These are phyloP conservation scores for Nycticryphes semicollaris DNA, from an alignment of 2,113 vertebrate genomes.

Conservation along the genomic window DNA sequence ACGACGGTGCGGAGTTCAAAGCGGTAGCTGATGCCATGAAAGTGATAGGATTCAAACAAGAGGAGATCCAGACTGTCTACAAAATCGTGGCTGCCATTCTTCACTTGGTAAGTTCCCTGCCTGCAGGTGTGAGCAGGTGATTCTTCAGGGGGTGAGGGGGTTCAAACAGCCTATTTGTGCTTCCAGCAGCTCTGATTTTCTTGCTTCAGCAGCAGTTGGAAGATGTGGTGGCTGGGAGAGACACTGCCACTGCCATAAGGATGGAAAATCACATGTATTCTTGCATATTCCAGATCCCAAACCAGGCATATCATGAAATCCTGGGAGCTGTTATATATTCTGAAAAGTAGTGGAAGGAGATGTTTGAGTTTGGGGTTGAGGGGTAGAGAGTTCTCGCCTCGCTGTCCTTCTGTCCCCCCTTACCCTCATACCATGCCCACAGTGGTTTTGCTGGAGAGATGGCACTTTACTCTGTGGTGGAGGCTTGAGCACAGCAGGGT, in stretches of 20 bases:
- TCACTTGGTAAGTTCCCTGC: conserved; percentile 84
- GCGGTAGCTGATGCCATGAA: conserved; percentile 96
- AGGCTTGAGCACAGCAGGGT: background rate
- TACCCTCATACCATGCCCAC: background rate
- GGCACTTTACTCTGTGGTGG: background rate
- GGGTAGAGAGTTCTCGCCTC: background rate
- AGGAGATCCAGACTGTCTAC: conserved; percentile 94
- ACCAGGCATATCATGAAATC: background rate
- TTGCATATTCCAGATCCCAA: background rate
- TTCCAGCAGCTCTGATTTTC: background rate
- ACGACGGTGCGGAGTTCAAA: conserved; percentile 90
- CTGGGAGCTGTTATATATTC: background rate
- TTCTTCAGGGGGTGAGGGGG: background rate
- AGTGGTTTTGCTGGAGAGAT: background rate
- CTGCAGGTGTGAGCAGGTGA: fast-evolving
- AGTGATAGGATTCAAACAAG: conserved; percentile 93
- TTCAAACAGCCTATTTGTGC: no score
- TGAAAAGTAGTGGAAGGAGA: background rate
- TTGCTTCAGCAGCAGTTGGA: background rate
- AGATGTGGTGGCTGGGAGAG: background rate
- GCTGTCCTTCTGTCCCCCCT: background rate
- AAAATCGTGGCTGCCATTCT: conserved; percentile 93
- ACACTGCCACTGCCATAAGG: background rate
- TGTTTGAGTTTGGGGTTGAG: background rate
- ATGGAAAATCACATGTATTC: background rate